These are phyloP conservation scores for Xenopus petersii DNA, from an alignment of 2,797 vertebrate species.

Conservation along the genomic window DNA sequence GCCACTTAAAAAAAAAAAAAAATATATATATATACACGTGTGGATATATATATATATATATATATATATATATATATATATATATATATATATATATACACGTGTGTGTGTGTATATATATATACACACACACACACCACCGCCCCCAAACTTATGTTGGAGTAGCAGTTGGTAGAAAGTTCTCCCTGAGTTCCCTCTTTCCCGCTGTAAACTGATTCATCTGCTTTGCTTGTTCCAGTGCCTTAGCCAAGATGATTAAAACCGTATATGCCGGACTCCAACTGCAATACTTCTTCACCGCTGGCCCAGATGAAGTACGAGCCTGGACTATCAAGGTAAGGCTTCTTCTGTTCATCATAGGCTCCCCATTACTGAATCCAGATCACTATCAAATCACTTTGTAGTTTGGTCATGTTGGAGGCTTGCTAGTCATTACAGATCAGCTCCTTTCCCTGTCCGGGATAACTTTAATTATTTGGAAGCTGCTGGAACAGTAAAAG, in stretches of 20 bases:
- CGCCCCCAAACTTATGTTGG: too few species aligned
- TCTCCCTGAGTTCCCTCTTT: conserved; percentile 8
- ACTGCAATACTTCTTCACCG: conserved; percentile 99
- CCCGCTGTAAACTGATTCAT: conserved; percentile 61
- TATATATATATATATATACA: too few species aligned
- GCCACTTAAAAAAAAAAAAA: too few species aligned
- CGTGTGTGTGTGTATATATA: too few species aligned
- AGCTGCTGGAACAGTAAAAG: conserved; percentile 97
- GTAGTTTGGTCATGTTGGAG: conserved; percentile 95
- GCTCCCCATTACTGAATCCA: conserved; percentile 89
- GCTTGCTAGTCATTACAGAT: conserved; percentile 97
- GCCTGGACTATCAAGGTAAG: conserved; percentile 97
- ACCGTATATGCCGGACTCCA: conserved; percentile 89
- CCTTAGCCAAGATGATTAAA: conserved; percentile 98
- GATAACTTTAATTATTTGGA: conserved; percentile 99
- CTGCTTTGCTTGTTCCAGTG: conserved; percentile 72
- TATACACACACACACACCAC: too few species aligned
- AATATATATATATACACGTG: too few species aligned
- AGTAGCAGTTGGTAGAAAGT: too few species aligned
- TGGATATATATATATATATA: too few species aligned
- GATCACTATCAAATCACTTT: conserved; percentile 91
- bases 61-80: too few species aligned
- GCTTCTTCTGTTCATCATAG: conserved; percentile 78
- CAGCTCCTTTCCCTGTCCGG: conserved; percentile 76
- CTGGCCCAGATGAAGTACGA: conserved; percentile 96